A percentile compares a stretch with the other conserved stretches of the same genome.
Conservation (phyloP, 2,888 invertebrate species). For the Drosophila greeni region DNA sequence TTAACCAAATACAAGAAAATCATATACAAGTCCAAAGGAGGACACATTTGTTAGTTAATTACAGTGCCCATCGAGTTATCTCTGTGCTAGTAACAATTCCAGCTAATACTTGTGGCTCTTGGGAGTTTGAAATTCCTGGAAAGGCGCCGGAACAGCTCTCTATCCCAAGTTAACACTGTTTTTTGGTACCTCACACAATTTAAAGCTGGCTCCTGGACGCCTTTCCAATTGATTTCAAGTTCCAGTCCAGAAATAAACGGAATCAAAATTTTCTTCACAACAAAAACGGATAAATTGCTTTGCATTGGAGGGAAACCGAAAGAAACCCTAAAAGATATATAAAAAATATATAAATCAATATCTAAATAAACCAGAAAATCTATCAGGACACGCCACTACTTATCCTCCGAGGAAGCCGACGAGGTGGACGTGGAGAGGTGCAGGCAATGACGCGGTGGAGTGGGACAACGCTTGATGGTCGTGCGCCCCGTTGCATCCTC, state of each 20-base stretch:
- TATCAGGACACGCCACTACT: conserved; percentile 1
- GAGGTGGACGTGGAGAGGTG: conserved; percentile 14
- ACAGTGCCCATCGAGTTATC: conserved; percentile 6
- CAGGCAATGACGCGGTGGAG: conserved; percentile 8
- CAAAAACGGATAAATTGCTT: not conserved
- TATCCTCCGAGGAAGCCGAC: conserved; percentile 26
- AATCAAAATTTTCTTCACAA: not conserved
- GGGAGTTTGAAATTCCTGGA: not conserved
- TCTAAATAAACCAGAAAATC: not conserved
- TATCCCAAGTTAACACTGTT: not conserved
- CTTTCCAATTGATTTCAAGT: not conserved
- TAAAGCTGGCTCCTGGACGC: not conserved
- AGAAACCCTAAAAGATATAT: too few species aligned
- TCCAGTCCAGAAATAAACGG: not conserved
- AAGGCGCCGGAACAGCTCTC: not conserved
- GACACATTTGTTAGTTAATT: conserved; percentile 12
- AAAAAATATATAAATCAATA: not conserved
- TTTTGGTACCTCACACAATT: not conserved
- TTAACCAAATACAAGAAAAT: not conserved
- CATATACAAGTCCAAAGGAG: not conserved
- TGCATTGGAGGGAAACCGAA: not conserved
- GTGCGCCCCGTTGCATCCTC: conserved; percentile 5
- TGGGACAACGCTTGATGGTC: conserved; percentile 14
- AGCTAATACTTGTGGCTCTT: conserved; percentile 60
- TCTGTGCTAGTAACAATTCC: conserved; percentile 8